Evolutionary conservation across 2,888 invertebrate species (phyloP), one percentile per base, ranked within the genome.

Genomic region (Alcis repandata): DNA sequence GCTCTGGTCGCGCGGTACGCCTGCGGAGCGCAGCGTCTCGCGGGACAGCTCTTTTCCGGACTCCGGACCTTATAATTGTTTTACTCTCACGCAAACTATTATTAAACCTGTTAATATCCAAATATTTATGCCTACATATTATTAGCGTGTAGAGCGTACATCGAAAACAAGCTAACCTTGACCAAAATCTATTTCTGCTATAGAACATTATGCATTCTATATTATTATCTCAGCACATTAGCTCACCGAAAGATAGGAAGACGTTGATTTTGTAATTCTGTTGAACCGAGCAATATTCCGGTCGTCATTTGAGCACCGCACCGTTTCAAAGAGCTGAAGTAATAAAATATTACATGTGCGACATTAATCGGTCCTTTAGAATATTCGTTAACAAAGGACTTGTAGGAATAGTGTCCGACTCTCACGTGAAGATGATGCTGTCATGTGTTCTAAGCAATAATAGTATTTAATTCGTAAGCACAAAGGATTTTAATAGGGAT

Each of bases 91-190:
- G 57, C 48, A 59, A 63, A 59, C 61, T 59, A 58, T 46, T 56
- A 67, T 60, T 45, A 45, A 62, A 48, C 48, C 45, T 54, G 49
- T 53, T 53, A 62, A 64, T 67, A 64, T 63, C 53, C 66, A 61
- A 66, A 66, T 33, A 41, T 40, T 66, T 59, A 54, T 53, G 65
- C 61, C 63, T 56, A 36, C 32, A 43, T 56, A 56, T 45, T 54
- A 59, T 58, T 59, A 61, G 15, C 53, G 65, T 36, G 56, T 57
- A 46, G 51, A 56, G 64, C 64, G 58, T 56, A 65, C 63, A 61
- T 64, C 67, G 67, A 68, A 69, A 69, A 68, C 68, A 64, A 49
- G 63, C 68, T 68, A 67, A 59, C 72, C 72, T 72, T 72, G 72
- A 70, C 70, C 68, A 67, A 60, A 63, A 65, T 70, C 67, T 72